phyloP scores from a whole-genome alignment of 2,113 vertebrate species.

The Cercopithecus mona region DNA sequence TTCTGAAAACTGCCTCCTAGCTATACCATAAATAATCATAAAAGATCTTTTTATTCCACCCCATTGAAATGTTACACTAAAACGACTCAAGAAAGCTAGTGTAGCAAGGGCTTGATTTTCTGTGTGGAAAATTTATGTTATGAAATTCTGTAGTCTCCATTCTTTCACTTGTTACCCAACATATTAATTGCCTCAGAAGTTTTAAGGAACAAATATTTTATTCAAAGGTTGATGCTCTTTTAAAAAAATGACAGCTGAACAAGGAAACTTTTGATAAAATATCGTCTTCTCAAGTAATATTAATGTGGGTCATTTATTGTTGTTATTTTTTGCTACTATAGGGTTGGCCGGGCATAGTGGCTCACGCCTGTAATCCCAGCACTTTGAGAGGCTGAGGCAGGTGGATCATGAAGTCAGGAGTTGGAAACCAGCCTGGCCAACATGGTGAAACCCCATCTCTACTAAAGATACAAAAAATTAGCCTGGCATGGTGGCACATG shows the following conservation, averaged over 20 bases:
- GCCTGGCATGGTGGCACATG: too few species aligned
- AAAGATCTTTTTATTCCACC: slow-evolving; percentile 64
- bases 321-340: background rate
- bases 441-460: too few species aligned
- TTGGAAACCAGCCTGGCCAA: too few species aligned
- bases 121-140: slow-evolving; percentile 46
- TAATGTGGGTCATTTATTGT: background rate
- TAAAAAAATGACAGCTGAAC: slow-evolving; percentile 41
- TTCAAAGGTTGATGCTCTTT: slow-evolving; percentile 30
- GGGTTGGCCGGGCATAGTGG: background rate
- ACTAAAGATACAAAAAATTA: too few species aligned
- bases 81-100: slow-evolving; percentile 7
- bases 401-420: too few species aligned
- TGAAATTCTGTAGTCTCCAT: slow-evolving; percentile 60
- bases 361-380: too few species aligned
- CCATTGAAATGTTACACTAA: slow-evolving; percentile 33
- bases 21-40: slow-evolving; percentile 58
- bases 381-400: too few species aligned
- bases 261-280: slow-evolving; percentile 47
- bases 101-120: slow-evolving; percentile 51
- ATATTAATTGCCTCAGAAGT: slow-evolving; percentile 54
- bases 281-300: slow-evolving; percentile 46
- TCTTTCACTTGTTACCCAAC: slow-evolving; percentile 49
- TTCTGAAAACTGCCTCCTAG: slow-evolving; percentile 65
- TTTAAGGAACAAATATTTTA: slow-evolving; percentile 50